Percentiles rank a stretch among this genome's conserved stretches.
Evolutionary conservation across 2,113 vertebrate genomes (phyloP).

Genomic region (Xyliphius kryptos): DNA sequence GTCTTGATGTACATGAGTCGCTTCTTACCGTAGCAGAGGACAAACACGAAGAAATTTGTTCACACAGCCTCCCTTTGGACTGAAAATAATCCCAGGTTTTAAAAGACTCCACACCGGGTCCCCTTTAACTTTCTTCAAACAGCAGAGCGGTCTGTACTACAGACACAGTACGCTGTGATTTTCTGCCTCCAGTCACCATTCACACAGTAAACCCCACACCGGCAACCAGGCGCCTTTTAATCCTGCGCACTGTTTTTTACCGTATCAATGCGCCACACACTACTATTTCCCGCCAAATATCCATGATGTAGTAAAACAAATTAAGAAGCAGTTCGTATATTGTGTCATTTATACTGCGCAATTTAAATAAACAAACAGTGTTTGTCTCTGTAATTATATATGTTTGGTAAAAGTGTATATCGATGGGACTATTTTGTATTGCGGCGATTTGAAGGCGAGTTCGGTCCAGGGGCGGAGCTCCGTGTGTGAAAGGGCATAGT

Average conservation of each 20-base stretch:
- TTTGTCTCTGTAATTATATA: background rate
- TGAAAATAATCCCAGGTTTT: no score
- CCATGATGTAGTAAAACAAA: slow-evolving; percentile 12
- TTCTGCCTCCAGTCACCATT: slow-evolving; percentile 20
- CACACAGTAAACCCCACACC: slow-evolving; percentile 37
- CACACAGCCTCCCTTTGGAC: no score
- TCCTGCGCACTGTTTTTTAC: slow-evolving; percentile 29
- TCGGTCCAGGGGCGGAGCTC: no score
- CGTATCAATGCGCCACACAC: slow-evolving; percentile 36
- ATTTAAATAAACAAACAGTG: background rate
- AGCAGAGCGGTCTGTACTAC: no score
- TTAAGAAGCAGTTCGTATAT: background rate
- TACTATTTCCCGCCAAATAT: slow-evolving; percentile 45
- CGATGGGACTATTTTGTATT: background rate
- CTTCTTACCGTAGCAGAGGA: no score
- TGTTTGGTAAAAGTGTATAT: background rate
- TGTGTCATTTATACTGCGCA: background rate
- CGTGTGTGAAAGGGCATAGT: no score
- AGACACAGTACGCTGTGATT: no score
- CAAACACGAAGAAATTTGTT: no score
- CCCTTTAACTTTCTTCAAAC: no score
- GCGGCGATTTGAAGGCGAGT: no score
- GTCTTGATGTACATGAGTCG: no score
- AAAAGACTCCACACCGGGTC: no score
- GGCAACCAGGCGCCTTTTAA: slow-evolving; percentile 42